Percentiles rank a stretch among this genome's conserved stretches.
These are phyloP conservation scores for Dipodomys stephensi DNA, from an alignment of 2,113 vertebrate species.

Conservation along the genomic window DNA sequence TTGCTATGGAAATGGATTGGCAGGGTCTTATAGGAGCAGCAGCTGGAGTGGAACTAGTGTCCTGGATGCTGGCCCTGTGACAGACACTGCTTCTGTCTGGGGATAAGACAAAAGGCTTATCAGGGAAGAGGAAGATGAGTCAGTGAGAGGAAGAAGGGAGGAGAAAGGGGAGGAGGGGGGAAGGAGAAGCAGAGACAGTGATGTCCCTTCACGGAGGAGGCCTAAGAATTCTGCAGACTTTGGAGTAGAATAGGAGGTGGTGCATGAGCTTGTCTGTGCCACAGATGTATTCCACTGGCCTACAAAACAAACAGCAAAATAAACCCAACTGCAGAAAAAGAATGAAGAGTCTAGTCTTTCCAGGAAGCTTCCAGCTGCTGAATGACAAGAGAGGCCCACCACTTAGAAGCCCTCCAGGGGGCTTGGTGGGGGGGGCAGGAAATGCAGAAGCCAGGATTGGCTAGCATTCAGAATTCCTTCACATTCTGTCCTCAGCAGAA, in stretches of 20 bases:
- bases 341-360: background rate
- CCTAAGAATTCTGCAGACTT: slow-evolving; percentile 24
- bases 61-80: slow-evolving; percentile 62
- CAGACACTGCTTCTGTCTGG: slow-evolving; percentile 64
- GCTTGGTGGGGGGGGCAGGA: background rate
- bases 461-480: too few relatives aligned
- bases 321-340: slow-evolving; percentile 27
- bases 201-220: background rate
- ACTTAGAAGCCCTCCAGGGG: background rate
- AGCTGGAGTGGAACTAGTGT: slow-evolving; percentile 71
- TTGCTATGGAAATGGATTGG: slow-evolving; percentile 80
- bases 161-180: background rate
- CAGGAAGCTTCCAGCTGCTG: background rate
- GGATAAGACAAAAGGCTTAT: slow-evolving; percentile 3
- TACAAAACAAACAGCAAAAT: slow-evolving; percentile 45
- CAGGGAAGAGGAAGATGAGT: background rate
- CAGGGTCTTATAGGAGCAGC: slow-evolving; percentile 51
- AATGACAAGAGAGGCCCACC: background rate
- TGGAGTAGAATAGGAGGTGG: background rate
- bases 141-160: background rate
- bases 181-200: background rate
- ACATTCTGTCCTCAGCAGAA: background rate
- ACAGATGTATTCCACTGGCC: background rate
- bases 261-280: background rate
- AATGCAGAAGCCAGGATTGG: background rate